A percentile compares a stretch with the other conserved stretches of the same genome.
phyloP scores from a whole-genome alignment of 2,888 invertebrate genomes.

The Mythimna albipuncta region DNA sequence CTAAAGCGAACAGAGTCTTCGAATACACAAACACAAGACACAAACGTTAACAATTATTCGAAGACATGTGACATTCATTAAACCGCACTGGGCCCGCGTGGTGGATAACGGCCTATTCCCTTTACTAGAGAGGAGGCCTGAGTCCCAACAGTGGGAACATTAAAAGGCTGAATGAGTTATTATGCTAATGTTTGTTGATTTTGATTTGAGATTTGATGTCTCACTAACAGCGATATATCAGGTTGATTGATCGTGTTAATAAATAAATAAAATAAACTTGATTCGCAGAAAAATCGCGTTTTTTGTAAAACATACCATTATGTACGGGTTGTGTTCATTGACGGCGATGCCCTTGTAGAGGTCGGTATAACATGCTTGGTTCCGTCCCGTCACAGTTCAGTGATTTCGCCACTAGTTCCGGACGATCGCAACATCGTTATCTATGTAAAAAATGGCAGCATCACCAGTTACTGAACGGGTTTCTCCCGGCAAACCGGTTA shows the following conservation, averaged over 20 bases:
- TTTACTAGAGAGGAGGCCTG: too few species aligned
- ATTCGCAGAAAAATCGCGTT: slow-evolving; percentile 45
- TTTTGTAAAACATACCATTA: slow-evolving; percentile 17
- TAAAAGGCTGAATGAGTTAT: too few species aligned
- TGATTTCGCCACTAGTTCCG: slow-evolving; percentile 38
- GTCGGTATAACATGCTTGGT: slow-evolving; percentile 57
- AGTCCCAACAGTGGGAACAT: too few species aligned
- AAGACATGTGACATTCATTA: too few species aligned
- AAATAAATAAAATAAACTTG: neutral
- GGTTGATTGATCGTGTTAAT: too few species aligned
- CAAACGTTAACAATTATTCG: too few species aligned
- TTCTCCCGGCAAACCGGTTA: slow-evolving; percentile 5
- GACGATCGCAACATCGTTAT: slow-evolving; percentile 27
- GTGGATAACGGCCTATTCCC: too few species aligned
- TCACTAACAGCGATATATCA: slow-evolving; percentile 23
- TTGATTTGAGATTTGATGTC: too few species aligned
- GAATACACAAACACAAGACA: too few species aligned
- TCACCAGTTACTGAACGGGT: slow-evolving; percentile 15
- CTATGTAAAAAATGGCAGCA: slow-evolving; percentile 8
- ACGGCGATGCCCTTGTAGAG: slow-evolving; percentile 54
- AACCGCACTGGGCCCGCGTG: too few species aligned
- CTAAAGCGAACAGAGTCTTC: slow-evolving; percentile 5
- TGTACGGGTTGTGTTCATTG: slow-evolving; percentile 34
- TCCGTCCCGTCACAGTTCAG: slow-evolving; percentile 63
- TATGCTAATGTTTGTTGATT: slow-evolving; percentile 25